Percentiles rank a stretch among this genome's conserved stretches.
phyloP scores from a whole-genome alignment of 1,140 invertebrate genomes.

The Atta texana region DNA sequence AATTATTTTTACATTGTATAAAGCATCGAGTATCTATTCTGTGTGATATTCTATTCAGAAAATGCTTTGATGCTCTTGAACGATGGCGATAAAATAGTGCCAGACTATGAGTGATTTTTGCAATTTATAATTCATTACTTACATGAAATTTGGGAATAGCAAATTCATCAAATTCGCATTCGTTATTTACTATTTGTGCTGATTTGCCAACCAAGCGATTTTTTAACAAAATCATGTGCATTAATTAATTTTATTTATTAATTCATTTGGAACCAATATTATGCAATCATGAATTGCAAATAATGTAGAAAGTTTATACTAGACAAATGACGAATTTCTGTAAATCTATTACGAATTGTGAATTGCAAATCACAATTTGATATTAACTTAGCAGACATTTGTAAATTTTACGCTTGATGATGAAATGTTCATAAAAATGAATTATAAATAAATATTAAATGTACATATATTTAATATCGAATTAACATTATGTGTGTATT shows the following conservation, averaged over 20 bases:
- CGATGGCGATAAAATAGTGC: neutral
- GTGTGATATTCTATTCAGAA: neutral
- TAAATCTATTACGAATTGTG: too few species aligned
- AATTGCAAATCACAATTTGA: neutral
- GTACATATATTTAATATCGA: too few species aligned
- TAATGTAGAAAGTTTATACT: too few species aligned
- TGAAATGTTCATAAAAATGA: neutral
- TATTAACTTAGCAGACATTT: too few species aligned
- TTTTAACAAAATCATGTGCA: neutral
- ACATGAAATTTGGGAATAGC: neutral
- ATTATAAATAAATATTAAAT: neutral
- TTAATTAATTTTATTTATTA: neutral
- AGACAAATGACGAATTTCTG: too few species aligned
- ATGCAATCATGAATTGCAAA: neutral
- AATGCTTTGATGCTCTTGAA: neutral
- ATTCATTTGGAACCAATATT: neutral
- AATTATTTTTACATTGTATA: neutral
- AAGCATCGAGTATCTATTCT: neutral
- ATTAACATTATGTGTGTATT: too few species aligned
- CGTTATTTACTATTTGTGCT: neutral
- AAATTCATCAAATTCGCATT: neutral
- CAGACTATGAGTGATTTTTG: neutral
- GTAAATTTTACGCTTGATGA: too few species aligned
- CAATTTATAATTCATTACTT: neutral
- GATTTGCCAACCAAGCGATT: neutral